Conservation (phyloP, 2,797 vertebrate species). For the Aeoliscus strigatus region DNA sequence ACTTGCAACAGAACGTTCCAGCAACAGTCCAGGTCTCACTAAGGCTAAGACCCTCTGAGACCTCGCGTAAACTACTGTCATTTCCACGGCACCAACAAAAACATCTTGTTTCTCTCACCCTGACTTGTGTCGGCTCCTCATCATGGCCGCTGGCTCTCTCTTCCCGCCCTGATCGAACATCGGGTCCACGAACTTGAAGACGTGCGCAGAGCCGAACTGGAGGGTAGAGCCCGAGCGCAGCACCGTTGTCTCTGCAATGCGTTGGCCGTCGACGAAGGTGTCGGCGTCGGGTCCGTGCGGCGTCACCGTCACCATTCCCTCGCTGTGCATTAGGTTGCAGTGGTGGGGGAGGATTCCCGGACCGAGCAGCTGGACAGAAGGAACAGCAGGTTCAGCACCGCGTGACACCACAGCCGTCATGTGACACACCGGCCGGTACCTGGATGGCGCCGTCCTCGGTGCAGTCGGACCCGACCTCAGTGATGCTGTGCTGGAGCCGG, state of each 20-base stretch:
- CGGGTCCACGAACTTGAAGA: constrained; percentile 98
- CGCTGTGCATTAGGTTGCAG: constrained; percentile 94
- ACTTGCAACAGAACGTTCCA: too few relatives aligned
- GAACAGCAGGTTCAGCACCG: too few relatives aligned
- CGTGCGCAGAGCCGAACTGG: constrained; percentile 88
- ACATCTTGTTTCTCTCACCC: constrained; percentile 55
- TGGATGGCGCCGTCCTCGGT: constrained; percentile 91
- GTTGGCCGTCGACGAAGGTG: constrained; percentile 91
- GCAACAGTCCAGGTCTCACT: too few relatives aligned
- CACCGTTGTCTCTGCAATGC: constrained; percentile 87
- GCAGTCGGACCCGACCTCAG: constrained; percentile 93
- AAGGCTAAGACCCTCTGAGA: too few relatives aligned
- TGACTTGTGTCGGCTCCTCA: constrained; percentile 81
- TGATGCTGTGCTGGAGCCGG: constrained; percentile 91
- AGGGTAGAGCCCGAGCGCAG: constrained; percentile 91
- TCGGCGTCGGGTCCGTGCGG: constrained; percentile 87
- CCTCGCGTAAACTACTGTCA: too few relatives aligned
- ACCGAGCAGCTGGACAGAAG: constrained; percentile 91
- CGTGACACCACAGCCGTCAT: too few relatives aligned
- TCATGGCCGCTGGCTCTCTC: constrained; percentile 80
- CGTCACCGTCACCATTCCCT: constrained; percentile 92
- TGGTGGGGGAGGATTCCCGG: constrained; percentile 93
- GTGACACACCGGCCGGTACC: too few relatives aligned
- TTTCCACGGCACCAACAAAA: too few relatives aligned
- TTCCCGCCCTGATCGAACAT: constrained; percentile 87